phyloP scores from a whole-genome alignment of 2,113 vertebrate species.

The Hepsetus odoe region DNA sequence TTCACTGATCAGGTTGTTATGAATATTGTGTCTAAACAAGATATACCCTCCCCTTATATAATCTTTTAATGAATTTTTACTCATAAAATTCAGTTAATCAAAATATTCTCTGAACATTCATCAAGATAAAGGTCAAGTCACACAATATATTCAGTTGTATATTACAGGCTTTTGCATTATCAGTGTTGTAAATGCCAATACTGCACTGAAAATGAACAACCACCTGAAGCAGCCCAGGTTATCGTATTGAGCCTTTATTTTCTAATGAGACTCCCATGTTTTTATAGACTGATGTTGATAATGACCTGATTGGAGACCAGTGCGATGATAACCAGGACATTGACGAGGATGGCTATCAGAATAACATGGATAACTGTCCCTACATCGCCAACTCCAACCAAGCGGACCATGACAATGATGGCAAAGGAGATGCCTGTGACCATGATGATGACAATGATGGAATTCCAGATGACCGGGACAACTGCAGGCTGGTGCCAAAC shows the following conservation, averaged over 20 bases:
- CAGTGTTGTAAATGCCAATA: too few species aligned
- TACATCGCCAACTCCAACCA: conserved; percentile 94
- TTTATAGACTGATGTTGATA: conserved; percentile 85
- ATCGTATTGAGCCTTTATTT: background rate
- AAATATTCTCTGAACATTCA: too few species aligned
- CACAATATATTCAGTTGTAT: too few species aligned
- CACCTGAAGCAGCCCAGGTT: too few species aligned
- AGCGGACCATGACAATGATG: conserved; percentile 92
- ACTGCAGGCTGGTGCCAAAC: conserved; percentile 91
- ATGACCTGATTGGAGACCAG: conserved; percentile 91
- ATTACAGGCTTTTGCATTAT: too few species aligned
- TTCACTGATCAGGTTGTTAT: too few species aligned
- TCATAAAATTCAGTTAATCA: too few species aligned
- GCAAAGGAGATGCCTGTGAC: conserved; percentile 92
- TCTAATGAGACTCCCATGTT: background rate
- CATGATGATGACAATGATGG: conserved; percentile 94
- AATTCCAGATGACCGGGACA: conserved; percentile 92
- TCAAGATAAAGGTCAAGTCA: too few species aligned
- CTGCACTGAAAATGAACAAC: too few species aligned
- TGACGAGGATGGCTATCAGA: conserved; percentile 95
- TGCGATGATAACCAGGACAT: conserved; percentile 94
- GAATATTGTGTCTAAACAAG: too few species aligned
- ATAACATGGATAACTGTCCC: conserved; percentile 96
- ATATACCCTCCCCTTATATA: too few species aligned
- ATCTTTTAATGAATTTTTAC: too few species aligned